Base-by-base conservation (phyloP, 1,140 invertebrate species). In the Schmidtea mediterranea region DNA sequence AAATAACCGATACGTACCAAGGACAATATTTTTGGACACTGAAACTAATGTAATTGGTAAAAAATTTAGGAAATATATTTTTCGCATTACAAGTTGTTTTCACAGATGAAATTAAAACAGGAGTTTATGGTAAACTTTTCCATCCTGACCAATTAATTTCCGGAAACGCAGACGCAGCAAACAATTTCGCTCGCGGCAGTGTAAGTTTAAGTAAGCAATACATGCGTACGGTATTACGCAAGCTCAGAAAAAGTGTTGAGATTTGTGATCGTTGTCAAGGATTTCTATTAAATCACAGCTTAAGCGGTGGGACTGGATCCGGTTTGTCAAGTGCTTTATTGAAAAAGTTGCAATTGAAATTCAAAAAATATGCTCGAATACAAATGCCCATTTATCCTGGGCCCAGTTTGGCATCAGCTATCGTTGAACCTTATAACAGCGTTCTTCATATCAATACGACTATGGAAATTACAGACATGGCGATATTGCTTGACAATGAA, bases 1-100 rank as follows among this genome's bases (percentile, higher is more conserved):
- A 37, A 73, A 76, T 43, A 79, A 76, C 45, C 80, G 80, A 59
- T 77, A 80, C 61, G 77, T 80, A 16, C 78, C 78, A 1, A 63
- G 77, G 52, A 78, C 78, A 12, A 74, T 61, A 43, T 80, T 80
- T 58, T 76, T 81, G 2, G 79, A 81, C 62, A 63, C 81, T 53
- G 79, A 81, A 60, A 77, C 79, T 8, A 79, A 78, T 50, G 77
- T 79, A 13, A 76, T 80, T 12, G 73, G 49, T 26, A 21, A 48
- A 37, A n/a, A n/a, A n/a, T n/a, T n/a, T n/a, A n/a, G n/a, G n/a
- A n/a, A n/a, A n/a, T n/a, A n/a, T 10, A 12, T n/a, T n/a, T n/a
- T n/a, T n/a, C n/a, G n/a, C n/a, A n/a, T n/a, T n/a, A n/a, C n/a
- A n/a, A n/a, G n/a, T n/a, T n/a, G n/a, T n/a, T n/a, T n/a, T n/a